Conservation (phyloP, 2,113 vertebrate genomes). For the Odontophorus gujanensis region DNA sequence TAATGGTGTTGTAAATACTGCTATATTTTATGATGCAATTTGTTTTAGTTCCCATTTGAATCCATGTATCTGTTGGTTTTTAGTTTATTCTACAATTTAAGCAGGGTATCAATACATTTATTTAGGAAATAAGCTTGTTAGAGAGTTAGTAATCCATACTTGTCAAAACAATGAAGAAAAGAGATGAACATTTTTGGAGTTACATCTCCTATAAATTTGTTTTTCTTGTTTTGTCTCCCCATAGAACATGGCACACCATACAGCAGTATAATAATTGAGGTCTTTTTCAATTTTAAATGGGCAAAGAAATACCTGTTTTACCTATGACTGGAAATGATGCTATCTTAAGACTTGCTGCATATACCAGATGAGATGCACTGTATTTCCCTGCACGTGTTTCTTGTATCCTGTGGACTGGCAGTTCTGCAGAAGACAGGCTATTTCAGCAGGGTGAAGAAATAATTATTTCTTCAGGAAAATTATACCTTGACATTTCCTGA, state of each 20-base stretch:
- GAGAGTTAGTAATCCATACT: not conserved
- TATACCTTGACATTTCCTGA: not conserved
- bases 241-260: not conserved
- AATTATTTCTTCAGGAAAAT: not conserved
- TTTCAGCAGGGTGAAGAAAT: not conserved
- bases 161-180: not conserved
- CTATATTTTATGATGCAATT: not conserved
- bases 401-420: not conserved
- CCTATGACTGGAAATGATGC: not conserved
- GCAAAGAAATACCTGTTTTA: not conserved
- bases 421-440: not conserved
- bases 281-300: not conserved
- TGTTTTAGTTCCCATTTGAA: constrained; percentile 9
- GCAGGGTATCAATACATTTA: not conserved
- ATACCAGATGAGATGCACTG: not conserved
- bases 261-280: not conserved
- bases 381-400: not conserved
- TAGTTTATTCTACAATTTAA: not conserved
- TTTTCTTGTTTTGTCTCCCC: not conserved
- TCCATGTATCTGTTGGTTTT: not conserved
- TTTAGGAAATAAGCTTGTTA: not conserved
- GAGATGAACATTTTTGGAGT: not conserved
- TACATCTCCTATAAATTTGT: not conserved
- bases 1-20: not conserved
- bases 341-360: not conserved